Base-by-base conservation (phyloP, 2,797 vertebrate species). In the Cheracebus regulus region DNA sequence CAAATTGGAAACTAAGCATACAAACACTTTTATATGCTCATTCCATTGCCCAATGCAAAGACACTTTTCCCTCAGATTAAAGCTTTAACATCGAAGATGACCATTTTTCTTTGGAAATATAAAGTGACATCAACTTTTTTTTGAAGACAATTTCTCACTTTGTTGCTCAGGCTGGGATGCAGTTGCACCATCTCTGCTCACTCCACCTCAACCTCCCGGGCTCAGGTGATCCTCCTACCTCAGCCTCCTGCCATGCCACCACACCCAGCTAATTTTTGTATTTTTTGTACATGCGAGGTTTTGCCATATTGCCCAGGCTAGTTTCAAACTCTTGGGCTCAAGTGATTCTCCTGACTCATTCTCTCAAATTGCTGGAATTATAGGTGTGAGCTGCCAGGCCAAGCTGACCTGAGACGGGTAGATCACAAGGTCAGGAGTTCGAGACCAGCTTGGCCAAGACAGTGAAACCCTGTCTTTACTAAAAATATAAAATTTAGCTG, bases 21-120 rank as follows among this genome's bases (percentile, higher is more conserved):
- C 10, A 52, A 81, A 97, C 46, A 72, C 83, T 84, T 94, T 93
- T n/a, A 41, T 46, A 70, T 24, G 48, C 93, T 82, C 85, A 92
- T 96, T 97, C 90, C 24, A 88, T 50, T 93, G 81, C 11, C 41
- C 75, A 90, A 36, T 39, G 30, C 46, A 78, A 97, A 96, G 57
- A 46, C 82, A 95, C 86, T 36, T 44, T 81, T 97, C 46, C 70
- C 64, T 96, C 87, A 75, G 46, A 94, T 55, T 94, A 84, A 92
- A 83, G 39, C 19, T 79, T 61, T 48, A 81, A 73, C 84, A 26
- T 52, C 0, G 1, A 84, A 95, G 46, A 79, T 52, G 46, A 30
- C 13, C 92, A 10, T 87, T 95, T 41, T 55, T 98, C 67, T 94
- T 88, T 85, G 20, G 58, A 97, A 98, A 96, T 57, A 58, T 95